These are phyloP conservation scores for Alcis repandata DNA, from an alignment of 2,888 invertebrate genomes.

Conservation along the genomic window DNA sequence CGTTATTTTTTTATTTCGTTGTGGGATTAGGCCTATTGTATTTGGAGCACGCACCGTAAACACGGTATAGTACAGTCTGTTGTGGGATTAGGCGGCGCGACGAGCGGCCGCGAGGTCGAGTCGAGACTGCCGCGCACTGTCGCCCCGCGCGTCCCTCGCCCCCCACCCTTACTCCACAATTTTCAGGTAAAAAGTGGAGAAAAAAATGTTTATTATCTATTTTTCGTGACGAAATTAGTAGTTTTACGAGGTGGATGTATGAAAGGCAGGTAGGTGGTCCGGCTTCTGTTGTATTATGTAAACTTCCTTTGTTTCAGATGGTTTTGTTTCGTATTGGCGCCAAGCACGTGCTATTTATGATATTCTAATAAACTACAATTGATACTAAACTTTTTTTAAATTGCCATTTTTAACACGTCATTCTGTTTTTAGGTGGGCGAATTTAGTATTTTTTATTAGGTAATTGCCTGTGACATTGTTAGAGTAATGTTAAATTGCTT, in stretches of 20 bases:
- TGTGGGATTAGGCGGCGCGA: slow-evolving; percentile 50
- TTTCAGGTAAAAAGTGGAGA: slow-evolving; percentile 76
- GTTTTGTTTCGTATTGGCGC: slow-evolving; percentile 33
- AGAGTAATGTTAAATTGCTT: too few relatives aligned
- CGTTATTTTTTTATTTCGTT: slow-evolving; percentile 51
- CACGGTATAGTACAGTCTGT: slow-evolving; percentile 40
- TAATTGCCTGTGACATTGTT: too few relatives aligned
- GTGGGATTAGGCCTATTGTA: slow-evolving; percentile 58
- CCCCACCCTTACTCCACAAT: slow-evolving; percentile 63
- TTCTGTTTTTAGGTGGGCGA: too few relatives aligned
- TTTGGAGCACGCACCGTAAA: slow-evolving; percentile 49
- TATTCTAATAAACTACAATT: not conserved
- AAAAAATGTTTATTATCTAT: slow-evolving; percentile 57
- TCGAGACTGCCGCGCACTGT: slow-evolving; percentile 74
- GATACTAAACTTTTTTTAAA: not conserved
- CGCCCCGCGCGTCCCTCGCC: slow-evolving; percentile 67
- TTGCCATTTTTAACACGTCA: too few relatives aligned
- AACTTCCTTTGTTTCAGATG: slow-evolving; percentile 39
- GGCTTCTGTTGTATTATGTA: slow-evolving; percentile 27
- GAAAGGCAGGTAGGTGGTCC: slow-evolving; percentile 47
- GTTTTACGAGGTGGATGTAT: slow-evolving; percentile 32
- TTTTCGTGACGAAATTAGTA: slow-evolving; percentile 43
- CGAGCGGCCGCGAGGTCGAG: slow-evolving; percentile 65
- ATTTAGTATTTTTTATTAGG: too few relatives aligned
- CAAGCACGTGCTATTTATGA: slow-evolving; percentile 34